Base-by-base conservation (phyloP, 2,797 vertebrate species). In the Gallinago solitaria region DNA sequence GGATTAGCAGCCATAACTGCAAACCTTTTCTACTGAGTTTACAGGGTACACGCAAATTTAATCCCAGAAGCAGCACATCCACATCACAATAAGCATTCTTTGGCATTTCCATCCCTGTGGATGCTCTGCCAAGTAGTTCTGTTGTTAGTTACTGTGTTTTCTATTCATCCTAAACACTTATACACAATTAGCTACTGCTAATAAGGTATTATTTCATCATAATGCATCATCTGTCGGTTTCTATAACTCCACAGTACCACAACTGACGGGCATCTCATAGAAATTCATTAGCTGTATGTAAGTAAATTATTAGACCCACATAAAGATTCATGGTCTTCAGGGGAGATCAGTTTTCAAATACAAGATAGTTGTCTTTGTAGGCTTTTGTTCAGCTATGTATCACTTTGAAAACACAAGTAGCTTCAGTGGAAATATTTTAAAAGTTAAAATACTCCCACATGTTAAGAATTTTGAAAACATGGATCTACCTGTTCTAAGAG, bases 401-500 rank as follows among this genome's bases (percentile, higher is more conserved):
- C 35, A 65, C 60, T 37, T 57, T 32, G 57, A 85, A 93, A 73
- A 59, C n/a, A 53, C 16, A 81, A 73, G n/a, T 2, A 64, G 27
- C 30, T 87, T 77, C 5, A 5, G 37, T 56, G 50, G 50, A 91
- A 82, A 19, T 64, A 30, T 68, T 65, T 86, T 71, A 56, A 51
- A 93, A 81, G 16, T 45, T 57, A 93, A 78, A 94, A 75, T 68
- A 87, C 28, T 53, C 25, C 67, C 33, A 61, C 27, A 64, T 39
- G n/a, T 45, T 77, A 70, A 65, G 59, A 76, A 67, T 57, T 84
- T 67, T 93, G 23, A 37, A 75, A 90, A 91, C n/a, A 89, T n/a
- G 47, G 35, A 77, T 83, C 70, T 97, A 99, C 99, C 99, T 90
- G 99, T 99, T 97, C 99, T 98, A 57, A 99, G 98, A 41, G 99